Evolutionary conservation across 2,888 invertebrate genomes (phyloP).

Genomic region (Globia sparganii): DNA sequence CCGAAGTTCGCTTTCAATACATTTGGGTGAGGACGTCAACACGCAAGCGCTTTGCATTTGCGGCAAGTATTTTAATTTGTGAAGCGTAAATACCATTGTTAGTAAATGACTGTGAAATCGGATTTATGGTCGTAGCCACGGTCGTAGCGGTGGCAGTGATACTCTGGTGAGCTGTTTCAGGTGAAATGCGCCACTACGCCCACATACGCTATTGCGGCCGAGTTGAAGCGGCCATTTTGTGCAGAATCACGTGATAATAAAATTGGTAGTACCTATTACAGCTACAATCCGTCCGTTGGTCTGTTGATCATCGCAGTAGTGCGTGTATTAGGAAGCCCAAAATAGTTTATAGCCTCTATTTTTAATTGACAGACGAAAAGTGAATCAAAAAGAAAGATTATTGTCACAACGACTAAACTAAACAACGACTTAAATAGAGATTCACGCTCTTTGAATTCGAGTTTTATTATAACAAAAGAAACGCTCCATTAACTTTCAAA

Average conservation of each 20-base stretch:
- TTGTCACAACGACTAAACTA: too few species aligned
- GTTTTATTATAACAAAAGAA: conserved; percentile 27
- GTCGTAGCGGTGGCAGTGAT: conserved; percentile 11
- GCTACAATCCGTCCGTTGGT: conserved; percentile 27
- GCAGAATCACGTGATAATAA: conserved; percentile 22
- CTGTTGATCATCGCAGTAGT: conserved; percentile 24
- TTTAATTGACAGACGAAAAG: conserved; percentile 1
- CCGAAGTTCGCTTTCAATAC: conserved; percentile 52
- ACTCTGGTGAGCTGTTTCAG: conserved; percentile 26
- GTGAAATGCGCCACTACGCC: conserved; percentile 19
- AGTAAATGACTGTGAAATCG: conserved; percentile 52
- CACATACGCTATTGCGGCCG: conserved; percentile 16
- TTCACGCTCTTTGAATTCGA: conserved; percentile 34
- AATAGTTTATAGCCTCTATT: conserved; percentile 4
- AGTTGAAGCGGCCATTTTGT: conserved; percentile 41
- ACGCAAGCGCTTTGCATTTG: conserved; percentile 29
- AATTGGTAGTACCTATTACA: conserved; percentile 28
- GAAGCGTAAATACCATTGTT: conserved; percentile 46
- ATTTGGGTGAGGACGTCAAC: conserved; percentile 42
- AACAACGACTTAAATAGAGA: conserved; percentile 11
- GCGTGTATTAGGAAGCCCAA: conserved; percentile 16
- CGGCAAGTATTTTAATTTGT: conserved; percentile 54
- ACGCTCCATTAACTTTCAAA: conserved; percentile 40
- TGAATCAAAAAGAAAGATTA: not conserved
- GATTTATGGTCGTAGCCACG: conserved; percentile 48